A percentile compares a stretch with the other conserved stretches of the same genome.
These are phyloP conservation scores for Dryoscopus gambensis DNA, from an alignment of 2,113 vertebrate genomes.

Conservation along the genomic window DNA sequence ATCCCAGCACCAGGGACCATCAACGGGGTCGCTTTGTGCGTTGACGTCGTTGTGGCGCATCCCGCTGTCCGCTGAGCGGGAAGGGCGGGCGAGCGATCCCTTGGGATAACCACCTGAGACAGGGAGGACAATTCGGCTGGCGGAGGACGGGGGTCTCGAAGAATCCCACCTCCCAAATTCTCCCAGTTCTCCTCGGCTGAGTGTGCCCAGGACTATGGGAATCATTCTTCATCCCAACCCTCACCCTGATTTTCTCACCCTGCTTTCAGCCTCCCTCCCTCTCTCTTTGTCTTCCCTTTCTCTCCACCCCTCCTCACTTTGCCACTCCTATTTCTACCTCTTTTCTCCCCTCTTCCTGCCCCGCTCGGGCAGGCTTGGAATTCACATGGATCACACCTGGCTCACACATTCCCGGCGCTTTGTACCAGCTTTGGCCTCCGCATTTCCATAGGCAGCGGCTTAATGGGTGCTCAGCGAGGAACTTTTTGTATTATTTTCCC, in stretches of 20 bases:
- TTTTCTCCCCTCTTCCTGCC: neutral
- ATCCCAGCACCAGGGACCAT: neutral
- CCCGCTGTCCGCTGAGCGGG: rapidly evolving
- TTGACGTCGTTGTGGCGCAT: rapidly evolving
- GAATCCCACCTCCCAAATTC: neutral
- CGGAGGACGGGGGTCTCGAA: neutral
- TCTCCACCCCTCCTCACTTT: neutral
- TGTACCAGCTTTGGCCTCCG: neutral
- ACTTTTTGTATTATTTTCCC: conserved; percentile 22
- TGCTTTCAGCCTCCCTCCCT: neutral
- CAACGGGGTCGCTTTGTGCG: neutral
- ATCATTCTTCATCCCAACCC: neutral
- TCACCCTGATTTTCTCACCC: neutral
- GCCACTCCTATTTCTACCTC: neutral
- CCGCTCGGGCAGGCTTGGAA: neutral
- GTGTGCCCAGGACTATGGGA: rapidly evolving
- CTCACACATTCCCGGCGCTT: neutral
- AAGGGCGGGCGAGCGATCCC: neutral
- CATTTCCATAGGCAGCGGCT: neutral
- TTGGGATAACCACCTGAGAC: neutral
- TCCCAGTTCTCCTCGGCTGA: neutral
- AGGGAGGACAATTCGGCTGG: neutral
- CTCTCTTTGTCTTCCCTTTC: neutral
- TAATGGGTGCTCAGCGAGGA: conserved; percentile 8
- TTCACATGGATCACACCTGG: neutral